Base-by-base conservation (phyloP, 2,113 vertebrate genomes). In the Brachypteracias leptosomus region DNA sequence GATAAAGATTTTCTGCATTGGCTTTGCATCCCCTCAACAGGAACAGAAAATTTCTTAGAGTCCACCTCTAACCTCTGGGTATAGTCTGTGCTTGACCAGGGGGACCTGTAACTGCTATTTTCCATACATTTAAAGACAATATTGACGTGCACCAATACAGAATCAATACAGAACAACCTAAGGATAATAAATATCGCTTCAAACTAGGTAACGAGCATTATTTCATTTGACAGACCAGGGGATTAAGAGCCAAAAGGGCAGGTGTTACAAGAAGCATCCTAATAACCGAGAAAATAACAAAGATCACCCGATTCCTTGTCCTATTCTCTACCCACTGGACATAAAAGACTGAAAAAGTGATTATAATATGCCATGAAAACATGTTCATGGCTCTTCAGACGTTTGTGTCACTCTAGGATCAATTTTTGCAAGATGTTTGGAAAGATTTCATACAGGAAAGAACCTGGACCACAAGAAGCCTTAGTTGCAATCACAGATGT, bases 331-430 rank as follows among this genome's bases (percentile, higher is more conserved):
- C 44, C 29, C 55, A 22, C 15, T 51, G 29, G 16, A 31, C 28
- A 25, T 19, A 67, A 20, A 68, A 78, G 36, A 33, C 12, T 59
- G 4, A 10, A 78, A 54, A 66, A 73, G 6, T 5, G 7, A 57
- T 12, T 3, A 26, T 35, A 49, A 5, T 11, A 19, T 7, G 6
- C 15, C 54, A 83, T 0, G 0, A 31, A 61, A 85, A 51, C 8
- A n/a, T 12, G 9, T 28, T 75, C 35, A 11, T 0, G 1, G 38
- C 12, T 59, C 29, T 89, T 38, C 54, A 76, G 35, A 16, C 0
- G 1, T 13, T n/a, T 44, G 21, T 54, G 4, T 17, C 51, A 6
- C 51, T 24, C 66, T 18, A 20, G 51, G 51, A 81, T 28, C 21
- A 46, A n/a, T 8, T 91, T 76, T 51, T 57, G n/a, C 16, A 57